These are phyloP conservation scores for Scolopax mira DNA, from an alignment of 2,113 vertebrate species.

Conservation along the genomic window DNA sequence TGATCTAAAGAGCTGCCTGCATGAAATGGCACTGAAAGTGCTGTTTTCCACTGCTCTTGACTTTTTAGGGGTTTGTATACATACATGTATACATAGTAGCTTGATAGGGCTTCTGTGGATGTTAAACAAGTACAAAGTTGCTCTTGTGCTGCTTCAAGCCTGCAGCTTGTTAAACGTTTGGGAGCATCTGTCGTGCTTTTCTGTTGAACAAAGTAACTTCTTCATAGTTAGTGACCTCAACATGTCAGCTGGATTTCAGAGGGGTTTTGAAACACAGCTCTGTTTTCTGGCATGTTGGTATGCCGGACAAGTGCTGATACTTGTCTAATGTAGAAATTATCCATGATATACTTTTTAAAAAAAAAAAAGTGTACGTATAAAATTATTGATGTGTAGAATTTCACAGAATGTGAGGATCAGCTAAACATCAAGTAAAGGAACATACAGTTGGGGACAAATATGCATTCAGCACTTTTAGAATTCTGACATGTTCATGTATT, in stretches of 20 bases:
- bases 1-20: background rate
- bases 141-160: background rate
- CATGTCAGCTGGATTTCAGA: background rate
- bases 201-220: background rate
- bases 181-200: background rate
- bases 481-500: background rate
- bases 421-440: background rate
- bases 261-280: background rate
- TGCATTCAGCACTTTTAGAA: background rate
- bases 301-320: background rate
- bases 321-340: background rate
- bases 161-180: background rate
- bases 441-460: background rate
- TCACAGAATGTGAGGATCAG: background rate
- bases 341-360: rapidly evolving
- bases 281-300: background rate
- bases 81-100: background rate
- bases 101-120: background rate
- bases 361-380: background rate
- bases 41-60: background rate
- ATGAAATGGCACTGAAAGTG: background rate
- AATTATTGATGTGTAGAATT: background rate
- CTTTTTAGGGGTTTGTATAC: background rate
- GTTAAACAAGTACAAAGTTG: background rate
- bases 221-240: background rate